A percentile compares a stretch with the other conserved stretches of the same genome.
These are phyloP conservation scores for Pollicipes pollicipes DNA, from an alignment of 1,140 invertebrate genomes.

Conservation along the genomic window DNA sequence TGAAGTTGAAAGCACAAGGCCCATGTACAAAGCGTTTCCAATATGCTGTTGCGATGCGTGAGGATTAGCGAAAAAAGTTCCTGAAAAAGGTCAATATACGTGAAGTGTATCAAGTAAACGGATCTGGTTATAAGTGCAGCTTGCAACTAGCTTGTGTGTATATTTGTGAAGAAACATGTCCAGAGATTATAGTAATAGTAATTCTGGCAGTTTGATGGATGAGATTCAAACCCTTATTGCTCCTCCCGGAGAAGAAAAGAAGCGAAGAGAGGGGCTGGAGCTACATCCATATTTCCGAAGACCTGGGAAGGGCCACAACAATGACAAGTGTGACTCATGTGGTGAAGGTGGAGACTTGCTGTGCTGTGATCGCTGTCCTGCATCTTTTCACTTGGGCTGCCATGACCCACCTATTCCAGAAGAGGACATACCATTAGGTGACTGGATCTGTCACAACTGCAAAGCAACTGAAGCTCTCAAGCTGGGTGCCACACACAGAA, in stretches of 20 bases:
- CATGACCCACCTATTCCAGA: slow-evolving; percentile 1
- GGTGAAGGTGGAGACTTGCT: slow-evolving; percentile 1
- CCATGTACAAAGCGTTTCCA: too few species aligned
- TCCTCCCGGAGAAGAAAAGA: not conserved
- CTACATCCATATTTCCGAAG: not conserved
- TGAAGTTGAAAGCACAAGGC: too few species aligned
- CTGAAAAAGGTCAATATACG: too few species aligned
- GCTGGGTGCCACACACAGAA: not conserved
- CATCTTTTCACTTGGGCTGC: not conserved
- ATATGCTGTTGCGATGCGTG: too few species aligned
- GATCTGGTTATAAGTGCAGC: too few species aligned
- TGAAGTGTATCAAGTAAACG: too few species aligned
- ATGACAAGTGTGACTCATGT: not conserved
- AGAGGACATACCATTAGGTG: not conserved
- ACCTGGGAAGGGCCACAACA: slow-evolving; percentile 2
- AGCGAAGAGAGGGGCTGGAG: not conserved
- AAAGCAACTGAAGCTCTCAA: not conserved
- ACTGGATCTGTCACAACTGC: slow-evolving; percentile 1
- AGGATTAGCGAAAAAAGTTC: too few species aligned
- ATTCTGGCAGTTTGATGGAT: not conserved
- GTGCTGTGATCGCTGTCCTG: not conserved
- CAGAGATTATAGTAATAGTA: not conserved
- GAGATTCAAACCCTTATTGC: slow-evolving; percentile 1
- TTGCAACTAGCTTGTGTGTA: too few species aligned
- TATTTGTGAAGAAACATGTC: not conserved